These are phyloP conservation scores for Peucedramus taeniatus DNA, from an alignment of 2,113 vertebrate species.

Conservation along the genomic window DNA sequence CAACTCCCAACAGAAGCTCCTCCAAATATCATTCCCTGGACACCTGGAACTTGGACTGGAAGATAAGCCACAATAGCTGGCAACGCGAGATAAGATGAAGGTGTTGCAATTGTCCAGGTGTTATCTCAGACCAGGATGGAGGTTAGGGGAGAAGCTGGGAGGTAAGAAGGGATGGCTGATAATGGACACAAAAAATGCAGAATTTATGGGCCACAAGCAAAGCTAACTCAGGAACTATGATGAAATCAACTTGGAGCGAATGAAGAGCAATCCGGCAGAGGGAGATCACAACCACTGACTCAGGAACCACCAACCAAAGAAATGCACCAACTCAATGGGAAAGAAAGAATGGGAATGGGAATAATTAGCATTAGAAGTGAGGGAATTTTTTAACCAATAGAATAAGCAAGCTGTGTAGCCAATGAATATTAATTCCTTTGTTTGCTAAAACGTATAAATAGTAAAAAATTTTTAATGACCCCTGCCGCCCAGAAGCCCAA, in stretches of 20 bases:
- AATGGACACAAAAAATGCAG: background rate
- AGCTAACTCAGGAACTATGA: background rate
- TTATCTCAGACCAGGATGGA: background rate
- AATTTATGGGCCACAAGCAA: background rate
- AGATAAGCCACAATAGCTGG: background rate
- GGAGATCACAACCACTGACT: background rate
- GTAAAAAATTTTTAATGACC: background rate
- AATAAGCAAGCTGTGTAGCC: background rate
- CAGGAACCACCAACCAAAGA: background rate
- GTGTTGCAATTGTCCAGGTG: background rate
- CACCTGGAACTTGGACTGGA: background rate
- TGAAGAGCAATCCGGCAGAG: fast-evolving
- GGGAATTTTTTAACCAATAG: background rate
- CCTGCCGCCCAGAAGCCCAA: background rate
- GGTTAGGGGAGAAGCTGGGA: background rate
- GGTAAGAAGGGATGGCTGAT: background rate
- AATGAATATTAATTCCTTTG: background rate
- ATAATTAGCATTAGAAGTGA: background rate
- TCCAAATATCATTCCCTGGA: background rate
- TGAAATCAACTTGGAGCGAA: background rate
- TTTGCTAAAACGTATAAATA: background rate
- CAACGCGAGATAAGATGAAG: background rate
- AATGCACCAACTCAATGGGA: background rate
- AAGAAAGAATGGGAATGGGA: background rate
- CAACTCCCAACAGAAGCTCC: too few species aligned